Base-by-base conservation (phyloP, 2,113 vertebrate species). In the Ammodytes marinus region DNA sequence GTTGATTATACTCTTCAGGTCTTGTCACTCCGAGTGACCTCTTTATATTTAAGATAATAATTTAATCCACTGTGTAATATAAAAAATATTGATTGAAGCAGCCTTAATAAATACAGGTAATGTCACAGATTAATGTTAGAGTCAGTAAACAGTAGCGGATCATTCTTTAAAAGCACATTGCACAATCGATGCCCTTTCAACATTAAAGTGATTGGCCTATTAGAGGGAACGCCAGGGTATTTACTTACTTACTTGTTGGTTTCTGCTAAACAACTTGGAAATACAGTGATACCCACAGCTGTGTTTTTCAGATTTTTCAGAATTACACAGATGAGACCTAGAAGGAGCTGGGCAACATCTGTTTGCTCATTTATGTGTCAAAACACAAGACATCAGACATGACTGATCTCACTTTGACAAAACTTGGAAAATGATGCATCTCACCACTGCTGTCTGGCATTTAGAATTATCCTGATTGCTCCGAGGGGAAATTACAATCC, bases 351-450 rank as follows among this genome's bases (percentile, higher is more conserved):
- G 7, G 49, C 78, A 67, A 78, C 90, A 91, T 91, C 89, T 89
- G 91, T 80, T 86, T 82, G 80, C 83, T 89, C 88, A 66, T 92
- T 89, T 88, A 74, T 15, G 68, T 85, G 86, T 90, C 78, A 72
- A 27, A 77, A 86, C 83, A 52, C 63, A 70, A 71, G 86, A 70
- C 86, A 88, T 89, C 80, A 80, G 80, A 69, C 66, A 64, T 83
- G 83, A 90, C 75, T 79, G 86, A 90, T 90, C 67, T 79, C 67
- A 76, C 84, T 84, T 72, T 68, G 74, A 84, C 84, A 19, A 83
- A 89, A 91, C 72, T 79, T 79, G 77, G 83, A 83, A 69, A 85
- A 74, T 73, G 80, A 89, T 76, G 72, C 86, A 73, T 84, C 80
- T 84, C 82, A 4, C 71, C 69, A 6, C 45, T 14, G 59, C 79